A percentile compares a stretch with the other conserved stretches of the same genome.
Conservation (phyloP, 2,888 invertebrate genomes). For the Latheticus oryzae region DNA sequence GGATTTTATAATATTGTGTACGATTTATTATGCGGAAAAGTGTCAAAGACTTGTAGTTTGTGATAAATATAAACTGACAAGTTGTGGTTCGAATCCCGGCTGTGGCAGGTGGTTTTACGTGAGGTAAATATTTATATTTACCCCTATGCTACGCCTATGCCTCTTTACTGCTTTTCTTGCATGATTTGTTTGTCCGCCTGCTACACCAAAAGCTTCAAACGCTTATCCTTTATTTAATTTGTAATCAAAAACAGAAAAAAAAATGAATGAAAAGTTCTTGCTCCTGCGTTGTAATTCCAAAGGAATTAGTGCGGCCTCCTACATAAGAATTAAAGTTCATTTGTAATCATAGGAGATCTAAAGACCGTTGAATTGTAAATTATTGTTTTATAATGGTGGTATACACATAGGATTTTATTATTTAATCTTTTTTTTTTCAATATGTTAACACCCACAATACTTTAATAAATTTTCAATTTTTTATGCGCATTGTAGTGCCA, state of each 20-base stretch:
- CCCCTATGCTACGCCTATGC: constrained; percentile 45
- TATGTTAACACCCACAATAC: no score
- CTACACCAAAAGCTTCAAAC: constrained; percentile 30
- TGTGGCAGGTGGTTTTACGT: constrained; percentile 62
- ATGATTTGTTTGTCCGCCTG: constrained; percentile 39
- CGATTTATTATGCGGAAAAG: constrained; percentile 57
- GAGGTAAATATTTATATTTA: constrained; percentile 61
- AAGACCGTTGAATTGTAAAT: constrained; percentile 37
- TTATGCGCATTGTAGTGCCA: no score
- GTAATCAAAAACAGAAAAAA: no score
- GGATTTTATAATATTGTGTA: constrained; percentile 57
- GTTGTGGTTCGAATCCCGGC: constrained; percentile 57
- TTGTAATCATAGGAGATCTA: constrained; percentile 37
- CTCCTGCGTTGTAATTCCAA: constrained; percentile 29
- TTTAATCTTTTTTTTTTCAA: no score
- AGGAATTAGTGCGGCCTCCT: constrained; percentile 30
- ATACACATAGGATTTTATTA: no score
- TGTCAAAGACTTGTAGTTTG: constrained; percentile 56
- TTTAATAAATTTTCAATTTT: no score
- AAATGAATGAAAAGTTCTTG: no score
- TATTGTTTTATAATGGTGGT: constrained; percentile 32
- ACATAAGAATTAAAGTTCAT: constrained; percentile 39
- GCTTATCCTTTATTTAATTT: background rate
- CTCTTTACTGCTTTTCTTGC: constrained; percentile 33
- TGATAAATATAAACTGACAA: constrained; percentile 51